phyloP scores from a whole-genome alignment of 1,140 invertebrate genomes.

The Cotesia glomerata region DNA sequence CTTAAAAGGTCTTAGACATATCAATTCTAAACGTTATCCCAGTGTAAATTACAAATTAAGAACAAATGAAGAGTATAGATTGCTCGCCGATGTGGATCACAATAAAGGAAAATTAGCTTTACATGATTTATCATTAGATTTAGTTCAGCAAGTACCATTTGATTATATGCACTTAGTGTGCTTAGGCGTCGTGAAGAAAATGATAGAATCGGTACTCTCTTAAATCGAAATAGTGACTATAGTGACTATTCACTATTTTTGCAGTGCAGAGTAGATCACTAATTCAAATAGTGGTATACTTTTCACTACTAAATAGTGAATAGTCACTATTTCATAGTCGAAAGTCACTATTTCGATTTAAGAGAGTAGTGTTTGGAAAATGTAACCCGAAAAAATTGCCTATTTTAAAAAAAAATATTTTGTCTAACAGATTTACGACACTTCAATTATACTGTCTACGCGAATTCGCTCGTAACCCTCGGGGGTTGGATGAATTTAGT shows the following conservation, averaged over 20 bases:
- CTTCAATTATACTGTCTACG: constrained; percentile 13
- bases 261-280: no score
- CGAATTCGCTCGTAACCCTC: constrained; percentile 51
- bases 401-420: neutral
- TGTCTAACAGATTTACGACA: neutral
- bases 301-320: no score
- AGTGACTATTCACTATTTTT: no score
- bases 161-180: constrained; percentile 34
- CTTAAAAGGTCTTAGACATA: constrained; percentile 10
- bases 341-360: no score
- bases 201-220: constrained; percentile 14
- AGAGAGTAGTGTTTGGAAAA: constrained; percentile 25
- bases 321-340: no score
- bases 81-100: constrained; percentile 27
- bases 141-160: constrained; percentile 30
- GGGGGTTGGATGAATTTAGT: constrained; percentile 39
- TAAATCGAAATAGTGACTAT: no score
- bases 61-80: constrained; percentile 28
- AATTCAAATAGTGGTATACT: no score
- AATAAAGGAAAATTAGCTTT: constrained; percentile 16
- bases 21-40: neutral
- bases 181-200: constrained; percentile 29
- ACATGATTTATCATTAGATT: neutral
- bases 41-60: neutral
- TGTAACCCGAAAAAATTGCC: constrained; percentile 12